These are phyloP conservation scores for Sebastes trivittatus DNA, from an alignment of 2,797 vertebrate species.

Conservation along the genomic window DNA sequence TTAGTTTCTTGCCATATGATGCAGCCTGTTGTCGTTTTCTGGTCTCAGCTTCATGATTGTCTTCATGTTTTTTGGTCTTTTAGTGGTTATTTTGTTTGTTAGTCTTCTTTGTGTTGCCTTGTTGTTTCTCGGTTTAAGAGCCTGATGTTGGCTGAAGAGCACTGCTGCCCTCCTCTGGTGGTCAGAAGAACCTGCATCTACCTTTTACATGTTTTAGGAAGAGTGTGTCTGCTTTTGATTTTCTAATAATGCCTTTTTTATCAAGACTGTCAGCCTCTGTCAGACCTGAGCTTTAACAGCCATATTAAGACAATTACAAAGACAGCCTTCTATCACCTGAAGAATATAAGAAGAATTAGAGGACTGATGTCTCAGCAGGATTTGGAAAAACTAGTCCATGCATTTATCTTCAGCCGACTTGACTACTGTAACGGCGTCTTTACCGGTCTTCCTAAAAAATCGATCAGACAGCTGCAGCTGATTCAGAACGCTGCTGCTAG, in stretches of 20 bases:
- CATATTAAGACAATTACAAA: too few species aligned
- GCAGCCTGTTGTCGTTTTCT: conserved; percentile 45
- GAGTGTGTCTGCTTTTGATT: not conserved
- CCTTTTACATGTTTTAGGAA: not conserved
- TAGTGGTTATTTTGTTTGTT: conserved; percentile 32
- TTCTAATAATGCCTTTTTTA: not conserved
- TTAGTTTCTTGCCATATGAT: conserved; percentile 35
- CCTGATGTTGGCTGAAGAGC: conserved; percentile 9
- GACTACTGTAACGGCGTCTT: too few species aligned
- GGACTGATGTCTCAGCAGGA: too few species aligned
- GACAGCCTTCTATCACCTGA: too few species aligned
- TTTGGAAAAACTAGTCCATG: too few species aligned
- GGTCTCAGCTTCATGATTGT: conserved; percentile 38
- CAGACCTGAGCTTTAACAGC: too few species aligned
- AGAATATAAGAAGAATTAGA: too few species aligned
- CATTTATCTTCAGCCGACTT: too few species aligned
- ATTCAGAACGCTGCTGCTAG: too few species aligned
- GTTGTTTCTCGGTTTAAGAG: conserved; percentile 6
- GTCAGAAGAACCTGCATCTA: not conserved
- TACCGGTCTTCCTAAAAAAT: too few species aligned
- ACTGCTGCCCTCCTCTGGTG: conserved; percentile 55
- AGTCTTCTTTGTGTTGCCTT: conserved; percentile 37
- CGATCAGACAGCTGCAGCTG: too few species aligned
- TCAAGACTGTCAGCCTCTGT: not conserved
- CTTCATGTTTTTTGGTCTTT: conserved; percentile 38